Evolutionary conservation across 2,888 invertebrate species (phyloP), one percentile per base, ranked within the genome.

Genomic region (Neoaliturus tenellus): DNA sequence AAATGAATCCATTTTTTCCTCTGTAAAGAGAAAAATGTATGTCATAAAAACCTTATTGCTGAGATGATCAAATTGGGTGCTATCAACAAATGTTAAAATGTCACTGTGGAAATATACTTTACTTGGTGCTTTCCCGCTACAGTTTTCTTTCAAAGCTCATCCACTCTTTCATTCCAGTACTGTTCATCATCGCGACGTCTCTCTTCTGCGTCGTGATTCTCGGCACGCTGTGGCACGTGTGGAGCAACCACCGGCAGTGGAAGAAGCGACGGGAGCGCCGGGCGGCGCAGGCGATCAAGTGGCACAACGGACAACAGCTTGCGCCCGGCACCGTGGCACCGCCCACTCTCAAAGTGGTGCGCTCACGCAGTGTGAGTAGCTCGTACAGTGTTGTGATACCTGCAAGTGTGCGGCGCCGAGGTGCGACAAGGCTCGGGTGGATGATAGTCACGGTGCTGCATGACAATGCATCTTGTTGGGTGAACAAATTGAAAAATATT

Each of bases 171-270:
- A 14, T 44, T 44, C 6, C 44, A 91, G 95, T 96, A 87, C 93
- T 97, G 84, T 96, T 97, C 88, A 94, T 97, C 86, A 94, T 95
- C 0, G 92, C 97, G 67, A 95, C 95, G 48, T 93, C 94, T 51
- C 92, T 97, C 85, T 96, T 97, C 89, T 91, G 96, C 58, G 91
- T 95, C 23, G 95, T 94, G 88, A 93, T 94, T 14, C 90, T 95
- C 83, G 93, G 93, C 85, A 93, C 95, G 86, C 90, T 92, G 78
- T 95, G 96, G 88, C 97, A 96, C 88, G 93, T 94, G 71, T 96
- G 95, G 92, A 91, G 95, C 88, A 94, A 95, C 14, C 94, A 96
- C 89, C 94, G 95, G 88, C 93, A 94, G 67, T 95, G 96, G 89
- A 95, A 94, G 90, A 91, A 93, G 87, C 93, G 94, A 80, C 92